Evolutionary conservation across 2,888 invertebrate genomes (phyloP).

Genomic region (Leptinotarsa haldemani): DNA sequence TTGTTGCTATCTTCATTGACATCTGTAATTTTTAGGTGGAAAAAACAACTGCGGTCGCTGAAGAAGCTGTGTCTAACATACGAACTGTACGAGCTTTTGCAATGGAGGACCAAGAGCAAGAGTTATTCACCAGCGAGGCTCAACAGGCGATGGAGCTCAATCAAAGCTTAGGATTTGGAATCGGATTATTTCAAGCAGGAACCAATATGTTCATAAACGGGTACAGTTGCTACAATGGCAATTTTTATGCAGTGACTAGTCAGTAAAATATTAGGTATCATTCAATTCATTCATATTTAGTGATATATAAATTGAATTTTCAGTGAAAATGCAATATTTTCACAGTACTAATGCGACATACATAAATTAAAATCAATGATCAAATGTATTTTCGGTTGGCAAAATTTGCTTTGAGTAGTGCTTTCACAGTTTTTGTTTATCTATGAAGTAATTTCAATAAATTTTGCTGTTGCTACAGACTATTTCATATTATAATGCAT

Average conservation of each 20-base stretch:
- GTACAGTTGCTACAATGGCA: constrained; percentile 57
- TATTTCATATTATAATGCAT: no score
- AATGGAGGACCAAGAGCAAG: constrained; percentile 86
- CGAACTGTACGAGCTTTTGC: constrained; percentile 95
- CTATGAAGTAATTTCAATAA: no score
- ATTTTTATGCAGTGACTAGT: background rate
- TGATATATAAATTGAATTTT: no score
- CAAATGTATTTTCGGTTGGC: no score
- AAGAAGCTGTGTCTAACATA: constrained; percentile 94
- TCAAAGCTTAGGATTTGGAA: constrained; percentile 86
- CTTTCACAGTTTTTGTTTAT: no score
- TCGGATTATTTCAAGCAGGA: constrained; percentile 91
- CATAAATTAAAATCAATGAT: no score
- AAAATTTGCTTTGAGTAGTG: no score
- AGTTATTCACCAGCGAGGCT: constrained; percentile 80
- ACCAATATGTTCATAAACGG: constrained; percentile 87
- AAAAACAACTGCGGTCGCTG: constrained; percentile 88
- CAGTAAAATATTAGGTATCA: background rate
- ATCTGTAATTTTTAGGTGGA: constrained; percentile 72
- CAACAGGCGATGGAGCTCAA: constrained; percentile 78
- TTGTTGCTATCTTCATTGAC: background rate
- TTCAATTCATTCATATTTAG: background rate
- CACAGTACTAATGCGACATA: no score
- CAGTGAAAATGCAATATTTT: no score
- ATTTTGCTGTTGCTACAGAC: no score